Evolutionary conservation across 1,140 invertebrate species (phyloP).

Genomic region (Drosophila paulistorum): DNA sequence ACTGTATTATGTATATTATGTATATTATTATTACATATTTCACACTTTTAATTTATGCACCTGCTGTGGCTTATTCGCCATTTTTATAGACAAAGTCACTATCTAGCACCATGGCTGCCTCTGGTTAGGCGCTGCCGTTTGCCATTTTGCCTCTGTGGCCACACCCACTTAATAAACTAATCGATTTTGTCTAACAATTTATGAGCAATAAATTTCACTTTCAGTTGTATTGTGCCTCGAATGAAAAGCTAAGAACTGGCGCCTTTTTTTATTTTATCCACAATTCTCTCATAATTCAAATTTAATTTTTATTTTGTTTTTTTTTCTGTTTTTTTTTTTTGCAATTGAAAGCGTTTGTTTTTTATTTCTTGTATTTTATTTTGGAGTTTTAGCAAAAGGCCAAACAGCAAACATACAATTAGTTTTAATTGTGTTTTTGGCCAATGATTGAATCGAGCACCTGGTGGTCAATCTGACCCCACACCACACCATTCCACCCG

Average conservation of each 20-base stretch:
- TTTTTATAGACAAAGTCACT: not conserved
- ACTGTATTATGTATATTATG: constrained; percentile 66
- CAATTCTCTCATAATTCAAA: constrained; percentile 55
- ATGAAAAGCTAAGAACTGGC: constrained; percentile 36
- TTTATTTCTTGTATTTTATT: not conserved
- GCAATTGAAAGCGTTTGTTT: not conserved
- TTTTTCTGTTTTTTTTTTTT: not conserved
- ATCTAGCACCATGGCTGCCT: constrained; percentile 16
- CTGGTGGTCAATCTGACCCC: constrained; percentile 67
- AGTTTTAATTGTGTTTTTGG: constrained; percentile 55
- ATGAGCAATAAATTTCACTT: constrained; percentile 79
- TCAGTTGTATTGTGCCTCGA: constrained; percentile 55
- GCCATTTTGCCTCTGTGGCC: constrained; percentile 58
- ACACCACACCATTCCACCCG: constrained; percentile 51
- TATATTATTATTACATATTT: constrained; percentile 76
- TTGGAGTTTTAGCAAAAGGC: constrained; percentile 19
- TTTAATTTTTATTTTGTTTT: constrained; percentile 32
- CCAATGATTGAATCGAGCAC: constrained; percentile 39
- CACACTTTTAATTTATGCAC: constrained; percentile 81
- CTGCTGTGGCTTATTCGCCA: constrained; percentile 75
- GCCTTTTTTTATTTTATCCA: constrained; percentile 26
- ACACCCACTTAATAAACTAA: constrained; percentile 71
- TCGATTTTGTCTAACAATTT: constrained; percentile 78
- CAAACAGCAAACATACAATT: constrained; percentile 32
- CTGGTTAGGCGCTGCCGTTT: constrained; percentile 35